Conservation (phyloP, 2,888 invertebrate genomes). For the Ommatoiulus sabulosus region DNA sequence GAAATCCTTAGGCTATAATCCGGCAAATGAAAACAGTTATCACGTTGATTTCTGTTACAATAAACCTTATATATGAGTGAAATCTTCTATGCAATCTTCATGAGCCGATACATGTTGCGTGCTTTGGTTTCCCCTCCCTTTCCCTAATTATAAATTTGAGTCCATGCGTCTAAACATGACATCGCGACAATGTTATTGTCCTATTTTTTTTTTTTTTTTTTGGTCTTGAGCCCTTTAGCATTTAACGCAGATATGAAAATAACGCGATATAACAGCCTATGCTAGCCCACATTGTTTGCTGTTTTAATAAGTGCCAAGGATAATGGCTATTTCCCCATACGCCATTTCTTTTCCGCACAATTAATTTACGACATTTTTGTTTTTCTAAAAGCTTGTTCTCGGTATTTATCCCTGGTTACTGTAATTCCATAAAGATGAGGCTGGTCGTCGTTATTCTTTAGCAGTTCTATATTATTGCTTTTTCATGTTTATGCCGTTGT, state of each 20-base stretch:
- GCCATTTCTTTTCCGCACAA: not conserved
- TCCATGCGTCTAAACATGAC: not conserved
- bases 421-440: constrained; percentile 25
- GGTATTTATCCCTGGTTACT: constrained; percentile 10
- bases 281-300: not conserved
- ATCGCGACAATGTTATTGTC: not conserved
- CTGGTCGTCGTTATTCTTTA: constrained; percentile 26
- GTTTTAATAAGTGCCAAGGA: constrained; percentile 3
- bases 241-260: not conserved
- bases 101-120: not conserved
- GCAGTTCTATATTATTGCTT: not conserved
- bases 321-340: not conserved
- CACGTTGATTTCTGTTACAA: not conserved
- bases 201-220: not conserved
- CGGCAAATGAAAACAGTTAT: no score
- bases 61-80: not conserved
- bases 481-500: constrained; percentile 19
- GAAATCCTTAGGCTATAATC: no score
- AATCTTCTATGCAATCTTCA: not conserved
- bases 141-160: not conserved
- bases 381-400: not conserved
- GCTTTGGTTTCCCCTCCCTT: not conserved
- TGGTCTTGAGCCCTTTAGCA: not conserved
- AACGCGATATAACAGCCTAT: not conserved
- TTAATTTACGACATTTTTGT: constrained; percentile 33